Evolutionary conservation across 1,140 invertebrate genomes (phyloP).

Genomic region (Cryptotermes secundus): DNA sequence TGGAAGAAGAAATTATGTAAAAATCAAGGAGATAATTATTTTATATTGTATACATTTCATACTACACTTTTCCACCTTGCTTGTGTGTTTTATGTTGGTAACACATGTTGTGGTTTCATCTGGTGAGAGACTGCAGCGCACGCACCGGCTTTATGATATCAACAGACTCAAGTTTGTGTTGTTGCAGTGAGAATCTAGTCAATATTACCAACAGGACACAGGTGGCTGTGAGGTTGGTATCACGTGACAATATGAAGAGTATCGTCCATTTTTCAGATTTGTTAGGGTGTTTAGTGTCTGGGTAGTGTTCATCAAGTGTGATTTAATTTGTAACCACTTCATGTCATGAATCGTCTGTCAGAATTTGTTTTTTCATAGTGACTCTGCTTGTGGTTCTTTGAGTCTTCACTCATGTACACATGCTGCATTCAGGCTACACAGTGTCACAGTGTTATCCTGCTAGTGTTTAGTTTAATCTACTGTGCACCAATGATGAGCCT

Average conservation of each 20-base stretch:
- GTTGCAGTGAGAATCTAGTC: background rate
- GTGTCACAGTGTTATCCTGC: no score
- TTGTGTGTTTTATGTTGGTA: background rate
- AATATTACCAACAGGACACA: background rate
- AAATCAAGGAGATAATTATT: background rate
- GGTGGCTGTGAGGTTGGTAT: background rate
- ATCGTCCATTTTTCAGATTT: background rate
- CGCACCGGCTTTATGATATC: background rate
- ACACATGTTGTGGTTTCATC: no score
- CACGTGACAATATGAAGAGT: slow-evolving; percentile 1
- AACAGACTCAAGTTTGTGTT: background rate
- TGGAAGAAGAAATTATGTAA: background rate
- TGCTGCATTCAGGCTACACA: no score
- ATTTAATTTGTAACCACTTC: background rate
- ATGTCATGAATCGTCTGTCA: background rate
- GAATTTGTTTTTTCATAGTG: background rate
- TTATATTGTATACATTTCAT: background rate
- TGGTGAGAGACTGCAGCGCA: background rate
- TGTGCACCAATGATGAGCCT: no score
- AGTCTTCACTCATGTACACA: no score
- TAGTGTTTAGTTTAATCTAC: no score
- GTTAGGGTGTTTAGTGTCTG: slow-evolving; percentile 10
- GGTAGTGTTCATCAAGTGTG: background rate
- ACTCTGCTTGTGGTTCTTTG: no score
- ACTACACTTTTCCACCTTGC: background rate